Conservation (phyloP, 2,888 invertebrate species). For the Agriopis aurantiaria region DNA sequence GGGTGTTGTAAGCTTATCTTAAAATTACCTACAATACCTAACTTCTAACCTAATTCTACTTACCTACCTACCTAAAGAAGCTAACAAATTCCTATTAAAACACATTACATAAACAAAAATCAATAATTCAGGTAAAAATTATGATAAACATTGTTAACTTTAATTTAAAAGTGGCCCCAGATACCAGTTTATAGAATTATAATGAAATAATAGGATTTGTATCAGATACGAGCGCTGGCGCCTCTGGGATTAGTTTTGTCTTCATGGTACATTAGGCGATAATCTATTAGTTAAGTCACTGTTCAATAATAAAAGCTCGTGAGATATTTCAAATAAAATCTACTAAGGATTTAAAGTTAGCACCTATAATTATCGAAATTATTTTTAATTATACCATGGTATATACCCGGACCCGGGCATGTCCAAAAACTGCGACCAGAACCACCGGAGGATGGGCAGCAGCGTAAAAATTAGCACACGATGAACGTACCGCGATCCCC, state of each 20-base stretch:
- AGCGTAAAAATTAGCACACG: no score
- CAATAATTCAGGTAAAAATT: not conserved
- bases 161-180: constrained; percentile 17
- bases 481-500: no score
- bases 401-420: no score
- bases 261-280: constrained; percentile 52
- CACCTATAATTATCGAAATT: not conserved
- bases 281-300: constrained; percentile 52
- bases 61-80: not conserved
- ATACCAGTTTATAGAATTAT: constrained; percentile 26
- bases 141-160: not conserved
- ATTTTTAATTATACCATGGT: not conserved
- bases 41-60: no score
- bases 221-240: constrained; percentile 61
- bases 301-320: constrained; percentile 25
- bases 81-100: not conserved
- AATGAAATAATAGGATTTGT: constrained; percentile 60
- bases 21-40: not conserved
- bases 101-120: not conserved
- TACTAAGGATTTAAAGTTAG: not conserved
- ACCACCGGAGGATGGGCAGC: no score
- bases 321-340: constrained; percentile 12
- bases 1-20: not conserved
- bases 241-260: constrained; percentile 63
- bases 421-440: no score